Evolutionary conservation across 2,113 vertebrate species (phyloP).

Genomic region (Microtus pennsylvanicus): DNA sequence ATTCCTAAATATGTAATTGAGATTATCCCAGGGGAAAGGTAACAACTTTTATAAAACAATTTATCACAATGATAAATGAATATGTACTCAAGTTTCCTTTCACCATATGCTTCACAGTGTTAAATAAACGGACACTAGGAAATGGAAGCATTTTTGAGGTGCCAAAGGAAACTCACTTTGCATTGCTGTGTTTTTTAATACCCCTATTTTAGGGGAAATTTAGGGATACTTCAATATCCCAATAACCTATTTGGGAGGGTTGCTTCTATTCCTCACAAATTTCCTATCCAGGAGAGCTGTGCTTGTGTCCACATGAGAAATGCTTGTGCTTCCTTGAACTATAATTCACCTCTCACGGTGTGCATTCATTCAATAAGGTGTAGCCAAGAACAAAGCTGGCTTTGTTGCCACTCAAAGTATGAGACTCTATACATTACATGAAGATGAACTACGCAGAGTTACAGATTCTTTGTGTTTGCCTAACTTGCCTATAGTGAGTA

Average conservation of each 20-base stretch:
- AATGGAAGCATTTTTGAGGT: background rate
- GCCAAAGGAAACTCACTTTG: background rate
- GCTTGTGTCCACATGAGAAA: background rate
- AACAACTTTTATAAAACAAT: background rate
- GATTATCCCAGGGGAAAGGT: background rate
- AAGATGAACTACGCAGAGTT: background rate
- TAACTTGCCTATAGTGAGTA: slow-evolving; percentile 5
- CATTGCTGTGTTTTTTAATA: background rate
- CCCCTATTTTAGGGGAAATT: background rate
- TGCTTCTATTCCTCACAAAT: background rate
- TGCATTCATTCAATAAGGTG: background rate
- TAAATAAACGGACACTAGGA: background rate
- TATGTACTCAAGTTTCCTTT: background rate
- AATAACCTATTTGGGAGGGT: background rate
- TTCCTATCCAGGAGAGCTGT: background rate
- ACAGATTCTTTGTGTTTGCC: background rate
- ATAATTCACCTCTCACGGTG: background rate
- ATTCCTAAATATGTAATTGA: background rate
- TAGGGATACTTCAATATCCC: too few species aligned
- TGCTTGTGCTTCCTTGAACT: background rate
- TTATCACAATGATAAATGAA: background rate
- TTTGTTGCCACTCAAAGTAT: background rate
- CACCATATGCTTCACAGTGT: background rate
- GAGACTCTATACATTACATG: background rate
- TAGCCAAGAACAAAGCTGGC: background rate